Evolutionary conservation across 2,113 vertebrate species (phyloP), one percentile per base, ranked within the genome.

Genomic region (Bolborhynchus lineola): DNA sequence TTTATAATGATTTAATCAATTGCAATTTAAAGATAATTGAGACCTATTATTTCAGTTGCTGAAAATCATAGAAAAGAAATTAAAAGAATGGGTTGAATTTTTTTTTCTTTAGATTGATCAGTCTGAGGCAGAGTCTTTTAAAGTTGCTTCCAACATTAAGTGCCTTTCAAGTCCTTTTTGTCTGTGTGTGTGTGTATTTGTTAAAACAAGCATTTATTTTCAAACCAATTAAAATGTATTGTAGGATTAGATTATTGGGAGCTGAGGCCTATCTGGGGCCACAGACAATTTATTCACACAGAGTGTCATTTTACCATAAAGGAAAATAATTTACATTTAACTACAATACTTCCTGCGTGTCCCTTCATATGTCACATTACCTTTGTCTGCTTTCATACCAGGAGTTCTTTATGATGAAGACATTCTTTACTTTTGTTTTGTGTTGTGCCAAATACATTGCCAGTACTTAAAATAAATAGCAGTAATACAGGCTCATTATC

Each of bases 381-480:
- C 21, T 79, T 83, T 57, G 42, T 49, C 76, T 88, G 65, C 52
- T 76, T 82, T 79, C 70, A 85, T 67, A 82, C 37, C 17, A 26
- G 37, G 86, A 72, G 57, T 62, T 89, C 90, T 91, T 78, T 46
- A 69, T 23, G 69, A 78, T 65, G 23, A 93, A 86, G 47, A 74
- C 26, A 62, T 91, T 93, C 72, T 82, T 84, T 76, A 92, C 50
- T 87, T 84, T 68, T 95, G 65, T 63, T 46, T 93, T 88, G 47
- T 67, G n/a, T 37, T 39, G 16, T 94, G 82, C 65, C 77, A 93
- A 94, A 88, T 57, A 92, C 35, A 20, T 88, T 77, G 88, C 50
- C 1, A 2, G 52, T 62, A 94, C 82, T 96, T 95, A 94, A 93
- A 96, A 94, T 92, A 97, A 94, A 94, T 83, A 96, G 91, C 92